Base-by-base conservation (phyloP, 2,888 invertebrate species). In the Pseudococcus viburni region DNA sequence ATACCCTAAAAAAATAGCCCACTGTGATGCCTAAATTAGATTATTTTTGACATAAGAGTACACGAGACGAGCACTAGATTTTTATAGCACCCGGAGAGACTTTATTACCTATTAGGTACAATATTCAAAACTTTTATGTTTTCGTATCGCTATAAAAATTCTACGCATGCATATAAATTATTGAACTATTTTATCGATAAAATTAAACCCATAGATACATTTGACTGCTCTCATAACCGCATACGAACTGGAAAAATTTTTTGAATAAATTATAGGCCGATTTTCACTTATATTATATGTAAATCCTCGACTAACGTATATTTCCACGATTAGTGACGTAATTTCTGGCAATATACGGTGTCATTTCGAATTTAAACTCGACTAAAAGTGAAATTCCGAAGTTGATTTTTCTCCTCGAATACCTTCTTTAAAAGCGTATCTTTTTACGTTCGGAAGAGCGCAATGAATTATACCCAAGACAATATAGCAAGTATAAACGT, bases 331-430 rank as follows among this genome's bases (percentile, higher is more conserved):
- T 22, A 64, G 64, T 64, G 64, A 64, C 64, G 64, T 64, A 64
- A 64, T 64, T 64, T 64, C 22, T 22, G 22, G 22, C 22, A 64
- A 33, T 64, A 42, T 42, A 42, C 42, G 42, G n/a, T 22, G 19
- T 64, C 64, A 64, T 64, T 64, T 22, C 59, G 15, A 12, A 59
- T 64, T 22, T 22, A 8, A 64, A 64, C 64, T 22, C 22, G 64
- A 64, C 22, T 64, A 64, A 64, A 64, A 64, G 64, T 22, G 64
- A 64, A 64, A 64, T 64, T 64, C 11, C 22, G 22, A 64, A 73
- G n/a, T 33, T 73, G 73, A 73, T 73, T 73, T 73, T 17, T 73
- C 73, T 73, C 17, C 73, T 33, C 33, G 73, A 73, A 73, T 33
- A 73, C 73, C 15, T 73, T 73, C 33, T 33, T 33, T 26, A 73